These are phyloP conservation scores for Drosophila limbata DNA, from an alignment of 2,888 invertebrate species.

Conservation along the genomic window DNA sequence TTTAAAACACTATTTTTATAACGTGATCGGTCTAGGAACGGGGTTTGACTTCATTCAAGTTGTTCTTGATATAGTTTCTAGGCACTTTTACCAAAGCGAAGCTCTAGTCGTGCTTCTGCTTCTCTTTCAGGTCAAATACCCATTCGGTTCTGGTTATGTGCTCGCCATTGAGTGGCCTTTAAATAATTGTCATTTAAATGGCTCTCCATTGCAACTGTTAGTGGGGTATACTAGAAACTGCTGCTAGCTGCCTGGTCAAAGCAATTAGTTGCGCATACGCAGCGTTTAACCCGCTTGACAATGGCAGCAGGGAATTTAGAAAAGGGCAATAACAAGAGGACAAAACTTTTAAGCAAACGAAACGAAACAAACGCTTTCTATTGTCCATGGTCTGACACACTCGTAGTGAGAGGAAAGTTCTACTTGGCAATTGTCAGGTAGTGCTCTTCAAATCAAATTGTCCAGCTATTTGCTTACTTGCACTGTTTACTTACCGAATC, in stretches of 20 bases:
- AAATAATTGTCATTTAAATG: background rate
- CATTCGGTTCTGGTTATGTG: constrained; percentile 14
- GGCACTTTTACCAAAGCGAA: constrained; percentile 35
- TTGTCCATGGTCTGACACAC: constrained; percentile 16
- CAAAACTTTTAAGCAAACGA: constrained; percentile 51
- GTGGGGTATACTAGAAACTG: constrained; percentile 13
- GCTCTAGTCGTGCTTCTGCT: constrained; percentile 12
- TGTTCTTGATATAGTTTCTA: constrained; percentile 32
- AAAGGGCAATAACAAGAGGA: constrained; percentile 47
- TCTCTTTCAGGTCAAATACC: constrained; percentile 6
- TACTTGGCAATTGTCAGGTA: constrained; percentile 16
- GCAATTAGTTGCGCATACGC: constrained; percentile 71
- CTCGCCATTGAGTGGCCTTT: constrained; percentile 60
- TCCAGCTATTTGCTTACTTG: background rate
- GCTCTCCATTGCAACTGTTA: no score
- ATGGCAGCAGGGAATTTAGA: constrained; percentile 22
- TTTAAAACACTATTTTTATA: constrained; percentile 76
- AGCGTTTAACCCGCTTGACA: constrained; percentile 53
- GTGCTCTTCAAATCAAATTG: constrained; percentile 1
- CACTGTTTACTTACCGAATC: no score
- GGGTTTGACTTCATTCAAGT: constrained; percentile 29
- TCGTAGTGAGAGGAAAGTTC: no score
- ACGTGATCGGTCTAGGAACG: constrained; percentile 42
- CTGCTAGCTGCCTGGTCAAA: constrained; percentile 60
- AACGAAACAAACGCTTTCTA: constrained; percentile 40